phyloP scores from a whole-genome alignment of 1,140 invertebrate species.

The Drosophila bocki region DNA sequence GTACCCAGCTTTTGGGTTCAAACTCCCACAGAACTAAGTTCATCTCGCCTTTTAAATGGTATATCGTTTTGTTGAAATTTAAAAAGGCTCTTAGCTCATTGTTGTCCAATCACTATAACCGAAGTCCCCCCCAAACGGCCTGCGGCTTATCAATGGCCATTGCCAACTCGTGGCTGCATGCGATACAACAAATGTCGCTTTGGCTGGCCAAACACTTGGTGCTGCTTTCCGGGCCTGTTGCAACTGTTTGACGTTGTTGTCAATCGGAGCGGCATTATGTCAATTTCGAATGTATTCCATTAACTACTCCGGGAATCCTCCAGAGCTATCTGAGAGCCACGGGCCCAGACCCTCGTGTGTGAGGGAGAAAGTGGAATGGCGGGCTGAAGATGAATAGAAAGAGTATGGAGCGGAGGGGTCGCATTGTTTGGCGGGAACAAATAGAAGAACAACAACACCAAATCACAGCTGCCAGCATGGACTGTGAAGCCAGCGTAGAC shows the following conservation, averaged over 20 bases:
- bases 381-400: neutral
- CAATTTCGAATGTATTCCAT: constrained; percentile 45
- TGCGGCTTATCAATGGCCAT: constrained; percentile 5
- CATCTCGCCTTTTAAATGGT: neutral
- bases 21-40: neutral
- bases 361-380: constrained; percentile 12
- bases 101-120: neutral
- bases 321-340: constrained; percentile 22
- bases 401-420: neutral
- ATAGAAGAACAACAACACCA: constrained; percentile 41
- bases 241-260: constrained; percentile 19
- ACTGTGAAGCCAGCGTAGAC: constrained; percentile 10
- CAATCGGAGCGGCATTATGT: constrained; percentile 26
- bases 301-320: constrained; percentile 48
- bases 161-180: neutral
- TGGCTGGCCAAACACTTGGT: constrained; percentile 41
- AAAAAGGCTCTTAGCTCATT: neutral
- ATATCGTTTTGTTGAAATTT: neutral
- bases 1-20: neutral
- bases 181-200: constrained; percentile 37
- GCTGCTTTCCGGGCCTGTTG: constrained; percentile 18
- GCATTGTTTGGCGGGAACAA: constrained; percentile 55
- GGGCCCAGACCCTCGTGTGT: constrained; percentile 17
- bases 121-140: neutral
- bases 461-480: constrained; percentile 52